Base-by-base conservation (phyloP, 1,140 invertebrate genomes). In the Rhysida immarginata region DNA sequence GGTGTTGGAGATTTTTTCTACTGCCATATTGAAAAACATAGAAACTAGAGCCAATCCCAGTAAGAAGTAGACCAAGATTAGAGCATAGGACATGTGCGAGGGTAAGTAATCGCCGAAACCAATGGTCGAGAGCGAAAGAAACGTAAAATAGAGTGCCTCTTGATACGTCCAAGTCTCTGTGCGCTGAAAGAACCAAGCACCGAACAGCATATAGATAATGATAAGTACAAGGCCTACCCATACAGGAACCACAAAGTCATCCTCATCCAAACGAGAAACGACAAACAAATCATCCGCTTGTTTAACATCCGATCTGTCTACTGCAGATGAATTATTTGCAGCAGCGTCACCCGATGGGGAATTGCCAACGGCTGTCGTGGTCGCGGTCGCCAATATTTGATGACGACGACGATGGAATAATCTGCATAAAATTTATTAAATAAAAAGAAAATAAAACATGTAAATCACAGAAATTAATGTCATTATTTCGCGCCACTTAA, bases 51-150 rank as follows among this genome's bases (percentile, higher is more conserved):
- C 35, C 35, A 41, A 41, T 11, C 35, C 35, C 11, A 41, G 11
- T 11, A 41, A n/a, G 35, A 41, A 11, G 35, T 41, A 41, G 11
- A 11, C 35, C 11, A 41, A 41, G 11, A 41, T n/a, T 11, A 41
- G 11, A 11, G n/a, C 11, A 11, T 11, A 41, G n/a, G 11, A n/a
- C 11, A 41, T 41, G 11, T n/a, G 11, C 35, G 11, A 72, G n/a
- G 74, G 74, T 5, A 72, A 67, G 55, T 71, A 69, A 60, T 76
- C 73, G 45, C 73, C 74, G 55, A 75, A 75, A 14, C 74, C 75
- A 46, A 74, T 71, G 21, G 73, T 76, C 24, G 72, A 65, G 25
- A 75, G 63, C 1, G 73, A 76, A 42, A 74, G 71, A 55, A 74
- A 76, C 48, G 69, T 68, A 55, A 75, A 75, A 58, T 75, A 75